Evolutionary conservation across 2,797 vertebrate species (phyloP).

Genomic region (Brachyalestes nurse): DNA sequence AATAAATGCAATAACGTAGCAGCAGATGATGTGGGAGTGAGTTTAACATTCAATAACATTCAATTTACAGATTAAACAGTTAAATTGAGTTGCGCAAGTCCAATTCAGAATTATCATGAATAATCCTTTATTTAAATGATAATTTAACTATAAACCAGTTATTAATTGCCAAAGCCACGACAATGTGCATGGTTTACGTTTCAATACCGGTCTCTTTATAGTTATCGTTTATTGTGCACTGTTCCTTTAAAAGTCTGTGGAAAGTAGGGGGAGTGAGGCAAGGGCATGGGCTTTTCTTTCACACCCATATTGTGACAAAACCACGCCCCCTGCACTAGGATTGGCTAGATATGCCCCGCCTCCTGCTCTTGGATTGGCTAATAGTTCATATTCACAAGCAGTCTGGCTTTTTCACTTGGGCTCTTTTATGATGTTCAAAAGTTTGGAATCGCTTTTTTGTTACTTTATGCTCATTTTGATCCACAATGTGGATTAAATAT

Average conservation of each 20-base stretch:
- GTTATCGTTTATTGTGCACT: slow-evolving; percentile 32
- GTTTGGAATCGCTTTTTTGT: no score
- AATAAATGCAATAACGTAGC: no score
- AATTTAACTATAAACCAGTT: not conserved
- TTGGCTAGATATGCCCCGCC: not conserved
- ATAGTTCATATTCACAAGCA: not conserved
- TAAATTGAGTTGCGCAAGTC: no score
- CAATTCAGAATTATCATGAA: no score
- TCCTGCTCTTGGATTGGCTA: not conserved
- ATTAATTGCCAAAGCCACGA: not conserved
- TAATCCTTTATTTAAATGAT: no score
- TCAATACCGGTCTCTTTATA: not conserved
- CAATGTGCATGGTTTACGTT: not conserved
- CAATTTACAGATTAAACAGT: no score
- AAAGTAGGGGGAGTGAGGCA: slow-evolving; percentile 61
- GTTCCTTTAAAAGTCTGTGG: slow-evolving; percentile 75
- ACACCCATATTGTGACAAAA: not conserved
- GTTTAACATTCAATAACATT: no score
- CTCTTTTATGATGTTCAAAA: not conserved
- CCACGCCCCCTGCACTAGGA: not conserved
- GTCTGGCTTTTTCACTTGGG: not conserved
- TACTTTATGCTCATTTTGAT: no score
- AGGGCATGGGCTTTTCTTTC: not conserved
- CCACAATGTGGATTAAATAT: no score
- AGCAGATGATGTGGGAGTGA: no score